A percentile compares a stretch with the other conserved stretches of the same genome.
Conservation (phyloP, 2,113 vertebrate species). For the Dicaeum eximium region DNA sequence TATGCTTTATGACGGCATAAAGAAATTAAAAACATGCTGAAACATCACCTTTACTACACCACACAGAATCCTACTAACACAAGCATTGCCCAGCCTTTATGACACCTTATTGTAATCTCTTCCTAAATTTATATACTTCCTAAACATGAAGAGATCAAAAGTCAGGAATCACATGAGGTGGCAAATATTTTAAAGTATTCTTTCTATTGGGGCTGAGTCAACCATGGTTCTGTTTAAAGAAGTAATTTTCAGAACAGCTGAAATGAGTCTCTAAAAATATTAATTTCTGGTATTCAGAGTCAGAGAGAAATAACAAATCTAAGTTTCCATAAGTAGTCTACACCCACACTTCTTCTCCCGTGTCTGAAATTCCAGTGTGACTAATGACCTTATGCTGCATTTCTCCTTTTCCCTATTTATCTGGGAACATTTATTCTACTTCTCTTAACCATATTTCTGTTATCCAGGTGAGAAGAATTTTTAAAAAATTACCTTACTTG, state of each 20-base stretch:
- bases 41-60: background rate
- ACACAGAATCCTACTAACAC: background rate
- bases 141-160: background rate
- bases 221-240: background rate
- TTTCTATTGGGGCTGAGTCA: background rate
- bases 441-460: background rate
- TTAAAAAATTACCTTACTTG: background rate
- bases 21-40: background rate
- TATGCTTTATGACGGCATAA: background rate
- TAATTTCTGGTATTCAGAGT: background rate
- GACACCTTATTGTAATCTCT: background rate
- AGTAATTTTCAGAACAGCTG: background rate
- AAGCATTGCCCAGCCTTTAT: background rate
- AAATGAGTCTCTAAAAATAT: background rate
- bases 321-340: background rate
- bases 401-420: background rate
- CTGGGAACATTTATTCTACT: background rate
- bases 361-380: background rate
- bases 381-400: background rate
- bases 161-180: background rate
- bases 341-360: background rate
- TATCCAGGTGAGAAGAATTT: background rate
- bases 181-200: background rate
- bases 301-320: background rate
- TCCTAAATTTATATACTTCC: background rate